A percentile compares a stretch with the other conserved stretches of the same genome.
phyloP scores from a whole-genome alignment of 2,113 vertebrate genomes.

The Bubalus kerabau region DNA sequence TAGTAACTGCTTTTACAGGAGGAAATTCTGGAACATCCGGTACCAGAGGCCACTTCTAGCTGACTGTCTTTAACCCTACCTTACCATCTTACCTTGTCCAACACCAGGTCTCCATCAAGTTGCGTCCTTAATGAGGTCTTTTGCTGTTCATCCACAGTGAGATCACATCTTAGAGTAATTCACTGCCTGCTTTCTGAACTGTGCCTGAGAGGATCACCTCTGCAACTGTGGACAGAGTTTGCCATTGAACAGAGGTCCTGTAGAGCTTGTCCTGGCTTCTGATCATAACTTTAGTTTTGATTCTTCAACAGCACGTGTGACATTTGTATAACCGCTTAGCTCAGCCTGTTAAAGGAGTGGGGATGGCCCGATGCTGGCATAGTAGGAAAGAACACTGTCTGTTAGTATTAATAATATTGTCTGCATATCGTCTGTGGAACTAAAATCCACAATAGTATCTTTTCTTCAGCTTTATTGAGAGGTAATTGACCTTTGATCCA shows the following conservation, averaged over 20 bases:
- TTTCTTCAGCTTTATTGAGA: not conserved
- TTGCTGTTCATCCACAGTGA: not conserved
- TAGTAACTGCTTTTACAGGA: not conserved
- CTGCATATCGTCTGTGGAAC: not conserved
- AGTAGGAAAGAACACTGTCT: not conserved
- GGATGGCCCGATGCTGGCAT: too few relatives aligned
- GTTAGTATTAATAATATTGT: not conserved
- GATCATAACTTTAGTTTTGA: not conserved
- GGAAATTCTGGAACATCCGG: not conserved
- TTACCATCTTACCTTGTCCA: not conserved
- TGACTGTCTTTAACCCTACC: not conserved
- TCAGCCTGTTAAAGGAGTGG: not conserved
- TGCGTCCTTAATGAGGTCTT: not conserved
- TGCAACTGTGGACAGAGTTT: not conserved
- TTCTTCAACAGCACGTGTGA: not conserved
- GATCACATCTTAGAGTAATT: not conserved
- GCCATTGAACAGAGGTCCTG: not conserved
- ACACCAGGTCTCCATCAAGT: not conserved
- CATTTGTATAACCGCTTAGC: not conserved
- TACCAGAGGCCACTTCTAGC: not conserved
- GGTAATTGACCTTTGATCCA: not conserved
- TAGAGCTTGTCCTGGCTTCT: slow-evolving; percentile 22
- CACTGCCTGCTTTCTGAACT: not conserved
- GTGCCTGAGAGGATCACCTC: not conserved
- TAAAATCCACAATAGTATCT: not conserved